Conservation (phyloP, 2,113 vertebrate species). For the Pseudorasbora parva region DNA sequence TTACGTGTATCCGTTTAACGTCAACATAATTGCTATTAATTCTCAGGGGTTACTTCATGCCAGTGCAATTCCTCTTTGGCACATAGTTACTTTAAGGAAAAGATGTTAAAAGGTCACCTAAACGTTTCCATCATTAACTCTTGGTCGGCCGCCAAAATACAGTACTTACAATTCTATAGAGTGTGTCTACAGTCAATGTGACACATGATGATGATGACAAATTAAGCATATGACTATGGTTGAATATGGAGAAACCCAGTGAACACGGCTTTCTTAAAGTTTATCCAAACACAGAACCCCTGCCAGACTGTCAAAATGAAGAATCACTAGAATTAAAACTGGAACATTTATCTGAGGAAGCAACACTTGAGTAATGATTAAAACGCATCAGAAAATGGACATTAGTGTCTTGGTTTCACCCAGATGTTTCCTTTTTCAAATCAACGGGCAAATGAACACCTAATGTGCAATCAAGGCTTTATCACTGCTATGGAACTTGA, state of each 20-base stretch:
- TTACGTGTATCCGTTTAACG: background rate
- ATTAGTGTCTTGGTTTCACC: slow-evolving; percentile 6
- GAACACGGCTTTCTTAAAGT: slow-evolving; percentile 37
- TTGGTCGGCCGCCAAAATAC: background rate
- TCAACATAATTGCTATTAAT: background rate
- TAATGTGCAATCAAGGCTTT: background rate
- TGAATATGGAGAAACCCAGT: background rate
- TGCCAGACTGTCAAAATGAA: slow-evolving; percentile 28
- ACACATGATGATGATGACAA: background rate
- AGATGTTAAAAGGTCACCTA: background rate
- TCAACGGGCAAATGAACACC: background rate
- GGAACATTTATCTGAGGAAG: slow-evolving; percentile 32
- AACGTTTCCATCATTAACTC: background rate
- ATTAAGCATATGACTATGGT: background rate
- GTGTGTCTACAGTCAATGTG: background rate
- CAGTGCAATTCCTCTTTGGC: background rate
- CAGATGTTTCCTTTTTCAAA: background rate
- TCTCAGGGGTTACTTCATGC: background rate
- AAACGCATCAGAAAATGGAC: background rate
- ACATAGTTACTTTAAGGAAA: slow-evolving; percentile 3
- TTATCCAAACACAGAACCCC: slow-evolving; percentile 31
- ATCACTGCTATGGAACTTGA: background rate
- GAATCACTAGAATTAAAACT: background rate
- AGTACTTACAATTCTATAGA: background rate
- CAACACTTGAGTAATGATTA: background rate